These are phyloP conservation scores for Nematostella vectensis DNA, from an alignment of 92 coral and sea anemone genomes.

Conservation along the genomic window DNA sequence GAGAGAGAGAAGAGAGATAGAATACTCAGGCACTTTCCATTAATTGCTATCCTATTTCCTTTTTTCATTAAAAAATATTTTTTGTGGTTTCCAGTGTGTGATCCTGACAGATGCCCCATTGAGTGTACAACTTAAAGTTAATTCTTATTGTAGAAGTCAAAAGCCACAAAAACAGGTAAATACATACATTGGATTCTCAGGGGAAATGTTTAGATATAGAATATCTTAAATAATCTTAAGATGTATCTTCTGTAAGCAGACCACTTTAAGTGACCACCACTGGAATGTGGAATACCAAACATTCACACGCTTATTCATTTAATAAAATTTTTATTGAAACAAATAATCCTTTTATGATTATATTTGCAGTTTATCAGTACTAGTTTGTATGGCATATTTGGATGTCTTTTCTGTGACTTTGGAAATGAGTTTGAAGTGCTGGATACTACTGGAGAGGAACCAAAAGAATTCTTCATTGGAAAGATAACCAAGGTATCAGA, in stretches of 20 bases:
- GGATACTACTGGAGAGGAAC: conserved; percentile 87
- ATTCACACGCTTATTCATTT: no score
- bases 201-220: no score
- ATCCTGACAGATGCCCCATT: conserved; percentile 75
- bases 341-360: no score
- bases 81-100: conserved; percentile 59
- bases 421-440: conserved; percentile 83
- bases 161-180: conserved; percentile 77
- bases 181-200: no score
- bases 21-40: no score
- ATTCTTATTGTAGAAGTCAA: conserved; percentile 75
- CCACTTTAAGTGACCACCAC: no score
- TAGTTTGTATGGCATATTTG: conserved; percentile 64
- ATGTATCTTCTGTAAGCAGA: no score
- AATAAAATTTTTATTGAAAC: no score
- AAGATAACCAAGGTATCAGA: conserved; percentile 76
- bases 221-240: no score
- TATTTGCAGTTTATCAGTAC: conserved; percentile 66
- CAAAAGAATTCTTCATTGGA: conserved; percentile 73
- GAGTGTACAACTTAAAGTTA: conserved; percentile 39
- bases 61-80: background rate
- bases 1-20: no score
- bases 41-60: no score
- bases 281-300: no score
- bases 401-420: conserved; percentile 85